Evolutionary conservation across 2,888 invertebrate species (phyloP), one percentile per base, ranked within the genome.

Genomic region (Clepsis dumicolana): DNA sequence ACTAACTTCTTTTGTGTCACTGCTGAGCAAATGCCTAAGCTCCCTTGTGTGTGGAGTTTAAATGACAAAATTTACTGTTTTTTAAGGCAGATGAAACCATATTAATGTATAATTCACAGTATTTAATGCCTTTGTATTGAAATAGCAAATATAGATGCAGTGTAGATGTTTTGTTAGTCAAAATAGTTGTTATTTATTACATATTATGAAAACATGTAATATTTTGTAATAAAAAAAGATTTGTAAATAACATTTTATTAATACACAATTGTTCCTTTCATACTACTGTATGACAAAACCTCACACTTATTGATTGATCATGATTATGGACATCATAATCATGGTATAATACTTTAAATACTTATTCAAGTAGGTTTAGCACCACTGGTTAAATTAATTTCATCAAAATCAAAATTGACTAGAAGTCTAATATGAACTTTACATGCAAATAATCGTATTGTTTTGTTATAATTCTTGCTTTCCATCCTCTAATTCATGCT

Each of bases 141-240:
- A 67, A 62, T 62, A 62, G 35, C 32, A 32, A 62, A 50, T n/a
- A 24, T 21, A 61, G 54, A 50, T 56, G 27, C 27, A 52, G 54
- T 62, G 18, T 62, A 67, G 67, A 38, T 50, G 75, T 78, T 78
- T 81, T 77, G 78, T 80, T 77, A 80, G 72, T 65, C 54, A 63
- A 73, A 67, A 74, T 81, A 80, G 75, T 74, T 75, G 69, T 78
- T 80, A 80, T 79, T 81, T 78, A 80, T 80, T 79, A 66, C 54
- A 56, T 61, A 35, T n/a, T 61, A 57, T 35, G 38, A 18, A 54
- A 59, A 54, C 60, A 63, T 70, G 67, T 72, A 73, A 72, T 68
- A 74, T 73, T 73, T 62, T 75, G 59, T 65, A 65, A 73, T 73
- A 73, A 74, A 73, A 73, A 74, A 70, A 44, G 72, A 70, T 70